Evolutionary conservation across 2,888 invertebrate genomes (phyloP).

Genomic region (Ophion costatus): DNA sequence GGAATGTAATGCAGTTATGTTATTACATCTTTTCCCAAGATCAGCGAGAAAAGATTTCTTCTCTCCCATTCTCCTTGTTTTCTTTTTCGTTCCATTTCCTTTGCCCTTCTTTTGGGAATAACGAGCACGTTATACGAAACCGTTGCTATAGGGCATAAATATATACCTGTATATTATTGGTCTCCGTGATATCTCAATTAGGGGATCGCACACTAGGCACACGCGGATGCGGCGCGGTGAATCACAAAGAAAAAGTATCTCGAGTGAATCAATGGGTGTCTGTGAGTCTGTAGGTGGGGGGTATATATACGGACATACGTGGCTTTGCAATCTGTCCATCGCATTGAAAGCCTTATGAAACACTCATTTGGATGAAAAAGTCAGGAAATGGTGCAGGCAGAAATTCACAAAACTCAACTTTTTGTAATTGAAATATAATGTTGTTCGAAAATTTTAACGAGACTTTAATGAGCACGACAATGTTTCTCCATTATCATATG

Average conservation of each 20-base stretch:
- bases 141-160: background rate
- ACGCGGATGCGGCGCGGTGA: slow-evolving; percentile 21
- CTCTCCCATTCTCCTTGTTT: background rate
- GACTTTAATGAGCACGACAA: background rate
- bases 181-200: slow-evolving; percentile 35
- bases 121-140: slow-evolving; percentile 16
- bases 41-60: slow-evolving; percentile 20
- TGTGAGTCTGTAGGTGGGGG: background rate
- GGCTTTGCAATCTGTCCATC: background rate
- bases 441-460: background rate
- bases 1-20: slow-evolving; percentile 41
- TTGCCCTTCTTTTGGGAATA: background rate
- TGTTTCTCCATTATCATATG: background rate
- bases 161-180: background rate
- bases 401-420: background rate
- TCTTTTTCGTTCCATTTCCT: slow-evolving; percentile 1
- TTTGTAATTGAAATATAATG: slow-evolving; percentile 13
- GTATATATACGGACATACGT: slow-evolving; percentile 11
- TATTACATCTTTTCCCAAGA: background rate
- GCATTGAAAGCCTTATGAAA: slow-evolving; percentile 3
- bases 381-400: background rate
- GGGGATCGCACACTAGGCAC: slow-evolving; percentile 13
- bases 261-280: slow-evolving; percentile 6
- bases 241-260: slow-evolving; percentile 28
- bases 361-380: background rate